Conservation (phyloP, 2,113 vertebrate species). For the Bettongia penicillata region DNA sequence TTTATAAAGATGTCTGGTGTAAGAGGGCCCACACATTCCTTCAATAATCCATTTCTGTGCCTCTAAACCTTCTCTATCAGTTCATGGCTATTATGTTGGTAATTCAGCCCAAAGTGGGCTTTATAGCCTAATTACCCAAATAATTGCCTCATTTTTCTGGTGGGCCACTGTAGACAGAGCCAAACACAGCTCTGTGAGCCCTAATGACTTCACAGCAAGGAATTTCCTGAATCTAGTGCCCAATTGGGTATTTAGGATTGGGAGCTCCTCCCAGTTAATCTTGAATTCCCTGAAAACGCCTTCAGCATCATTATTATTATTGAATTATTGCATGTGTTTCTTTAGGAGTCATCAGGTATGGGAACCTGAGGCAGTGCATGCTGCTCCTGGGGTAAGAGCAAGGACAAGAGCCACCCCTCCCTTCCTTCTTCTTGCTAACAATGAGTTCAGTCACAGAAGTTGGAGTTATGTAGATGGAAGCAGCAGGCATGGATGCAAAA, state of each 20-base stretch:
- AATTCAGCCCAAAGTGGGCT: constrained; percentile 10
- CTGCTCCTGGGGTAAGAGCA: background rate
- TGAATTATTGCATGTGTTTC: background rate
- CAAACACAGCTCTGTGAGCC: constrained; percentile 12
- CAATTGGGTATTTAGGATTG: constrained; percentile 39
- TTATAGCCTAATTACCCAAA: constrained; percentile 5
- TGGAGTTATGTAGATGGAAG: background rate
- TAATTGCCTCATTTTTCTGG: constrained; percentile 10
- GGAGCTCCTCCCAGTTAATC: constrained; percentile 40
- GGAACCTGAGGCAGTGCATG: background rate
- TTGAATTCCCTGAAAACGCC: constrained; percentile 47
- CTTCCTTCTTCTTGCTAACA: background rate
- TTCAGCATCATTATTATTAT: background rate
- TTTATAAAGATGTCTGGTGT: constrained; percentile 2
- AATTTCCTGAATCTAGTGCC: constrained; percentile 50
- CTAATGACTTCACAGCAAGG: constrained; percentile 32
- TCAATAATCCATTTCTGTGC: background rate
- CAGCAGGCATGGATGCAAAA: background rate
- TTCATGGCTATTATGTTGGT: background rate
- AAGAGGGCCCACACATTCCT: background rate
- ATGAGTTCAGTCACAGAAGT: background rate
- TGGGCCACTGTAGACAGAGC: background rate
- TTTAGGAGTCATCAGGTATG: background rate
- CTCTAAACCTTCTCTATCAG: background rate
- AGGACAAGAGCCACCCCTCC: background rate